These are phyloP conservation scores for Gouania willdenowi DNA, from an alignment of 2,797 vertebrate species.

Conservation along the genomic window DNA sequence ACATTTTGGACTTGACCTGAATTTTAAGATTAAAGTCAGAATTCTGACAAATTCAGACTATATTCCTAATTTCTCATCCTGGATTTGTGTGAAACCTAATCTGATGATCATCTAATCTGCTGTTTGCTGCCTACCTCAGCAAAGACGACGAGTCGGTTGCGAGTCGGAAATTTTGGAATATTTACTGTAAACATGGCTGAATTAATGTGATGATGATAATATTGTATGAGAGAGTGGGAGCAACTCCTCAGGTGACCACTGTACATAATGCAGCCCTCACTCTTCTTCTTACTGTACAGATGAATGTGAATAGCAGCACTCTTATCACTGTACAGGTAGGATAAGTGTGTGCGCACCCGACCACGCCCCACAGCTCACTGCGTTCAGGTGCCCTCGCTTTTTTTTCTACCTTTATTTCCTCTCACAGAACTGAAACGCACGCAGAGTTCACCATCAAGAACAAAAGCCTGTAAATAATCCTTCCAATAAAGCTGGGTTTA, in stretches of 20 bases:
- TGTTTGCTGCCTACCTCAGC: slow-evolving; percentile 45
- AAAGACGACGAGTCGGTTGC: too few relatives aligned
- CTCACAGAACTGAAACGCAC: slow-evolving; percentile 27
- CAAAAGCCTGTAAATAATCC: slow-evolving; percentile 56
- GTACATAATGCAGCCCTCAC: slow-evolving; percentile 58
- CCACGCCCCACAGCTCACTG: slow-evolving; percentile 19
- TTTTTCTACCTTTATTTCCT: slow-evolving; percentile 48
- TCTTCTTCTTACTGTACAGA: slow-evolving; percentile 67
- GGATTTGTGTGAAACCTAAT: not conserved
- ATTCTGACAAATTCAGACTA: too few relatives aligned
- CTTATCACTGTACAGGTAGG: slow-evolving; percentile 73
- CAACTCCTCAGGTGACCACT: slow-evolving; percentile 72
- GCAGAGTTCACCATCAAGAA: slow-evolving; percentile 22
- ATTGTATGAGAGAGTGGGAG: slow-evolving; percentile 51
- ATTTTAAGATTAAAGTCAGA: too few relatives aligned
- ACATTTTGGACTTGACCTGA: too few relatives aligned
- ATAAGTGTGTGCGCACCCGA: slow-evolving; percentile 51
- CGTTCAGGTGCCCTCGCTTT: slow-evolving; percentile 29
- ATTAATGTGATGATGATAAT: too few relatives aligned
- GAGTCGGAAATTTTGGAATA: too few relatives aligned
- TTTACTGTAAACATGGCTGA: too few relatives aligned
- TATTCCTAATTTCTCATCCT: too few relatives aligned
- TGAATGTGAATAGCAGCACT: slow-evolving; percentile 72
- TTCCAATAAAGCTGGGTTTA: slow-evolving; percentile 63
- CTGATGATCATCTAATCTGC: slow-evolving; percentile 13